These are phyloP conservation scores for Bemisia tabaci DNA, from an alignment of 1,140 invertebrate species.

Conservation along the genomic window DNA sequence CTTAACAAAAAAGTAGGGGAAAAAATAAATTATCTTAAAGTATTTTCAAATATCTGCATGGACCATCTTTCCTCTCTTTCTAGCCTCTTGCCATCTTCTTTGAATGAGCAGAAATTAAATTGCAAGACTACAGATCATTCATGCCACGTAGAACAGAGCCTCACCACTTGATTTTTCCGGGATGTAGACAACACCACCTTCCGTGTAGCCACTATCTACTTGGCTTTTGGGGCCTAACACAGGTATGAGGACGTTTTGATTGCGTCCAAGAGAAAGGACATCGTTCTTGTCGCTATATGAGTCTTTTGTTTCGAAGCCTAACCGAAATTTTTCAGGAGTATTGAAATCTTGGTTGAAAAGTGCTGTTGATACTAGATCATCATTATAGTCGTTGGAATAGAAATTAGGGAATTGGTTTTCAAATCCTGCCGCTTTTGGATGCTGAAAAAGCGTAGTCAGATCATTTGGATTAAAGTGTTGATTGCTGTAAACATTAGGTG, in stretches of 20 bases:
- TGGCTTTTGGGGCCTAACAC: background rate
- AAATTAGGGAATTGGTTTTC: background rate
- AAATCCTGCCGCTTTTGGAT: background rate
- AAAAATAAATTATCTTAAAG: no score
- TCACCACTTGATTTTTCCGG: conserved; percentile 27
- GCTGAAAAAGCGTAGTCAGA: background rate
- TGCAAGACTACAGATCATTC: background rate
- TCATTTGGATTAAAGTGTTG: background rate
- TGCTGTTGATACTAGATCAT: background rate
- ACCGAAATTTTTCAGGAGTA: conserved; percentile 34
- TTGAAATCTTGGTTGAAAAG: conserved; percentile 33
- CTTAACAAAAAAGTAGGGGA: no score
- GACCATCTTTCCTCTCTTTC: no score
- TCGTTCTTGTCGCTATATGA: conserved; percentile 7
- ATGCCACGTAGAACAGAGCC: conserved; percentile 2
- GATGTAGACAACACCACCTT: conserved; percentile 44
- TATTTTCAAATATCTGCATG: no score
- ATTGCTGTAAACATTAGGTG: background rate
- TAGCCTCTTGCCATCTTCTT: no score
- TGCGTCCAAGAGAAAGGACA: background rate
- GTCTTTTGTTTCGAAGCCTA: conserved; percentile 34
- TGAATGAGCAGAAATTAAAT: conserved; percentile 2
- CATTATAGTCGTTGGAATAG: background rate
- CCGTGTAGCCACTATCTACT: conserved; percentile 25
- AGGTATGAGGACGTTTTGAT: background rate